Percentiles rank a stretch among this genome's conserved stretches.
These are phyloP conservation scores for Agrochola circellaris DNA, from an alignment of 2,888 invertebrate species.

Conservation along the genomic window DNA sequence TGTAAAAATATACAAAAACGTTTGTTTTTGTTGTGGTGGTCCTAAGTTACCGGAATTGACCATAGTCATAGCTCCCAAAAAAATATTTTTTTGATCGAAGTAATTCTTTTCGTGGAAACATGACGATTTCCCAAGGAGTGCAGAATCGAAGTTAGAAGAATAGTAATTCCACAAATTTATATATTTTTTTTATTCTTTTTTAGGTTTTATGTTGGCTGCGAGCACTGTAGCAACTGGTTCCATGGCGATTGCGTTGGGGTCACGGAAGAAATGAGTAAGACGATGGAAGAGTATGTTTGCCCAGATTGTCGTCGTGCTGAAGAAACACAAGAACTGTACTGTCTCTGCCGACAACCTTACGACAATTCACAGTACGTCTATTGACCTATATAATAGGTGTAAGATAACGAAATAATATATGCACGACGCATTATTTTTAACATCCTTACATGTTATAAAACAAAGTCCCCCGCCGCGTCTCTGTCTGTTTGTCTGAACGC, in stretches of 20 bases:
- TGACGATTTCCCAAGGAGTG: neutral
- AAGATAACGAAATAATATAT: neutral
- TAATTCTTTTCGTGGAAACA: neutral
- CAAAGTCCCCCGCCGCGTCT: no score
- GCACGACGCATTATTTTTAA: neutral
- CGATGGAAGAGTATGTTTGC: conserved; percentile 97
- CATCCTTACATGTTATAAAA: no score
- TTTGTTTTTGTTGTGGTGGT: neutral
- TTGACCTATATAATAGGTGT: neutral
- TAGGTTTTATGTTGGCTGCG: conserved; percentile 99
- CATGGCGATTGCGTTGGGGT: conserved; percentile 99
- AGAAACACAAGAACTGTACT: conserved; percentile 98
- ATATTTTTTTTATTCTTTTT: conserved; percentile 41
- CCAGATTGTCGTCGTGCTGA: conserved; percentile 96
- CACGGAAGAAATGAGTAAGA: conserved; percentile 97
- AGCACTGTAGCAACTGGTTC: conserved; percentile 99
- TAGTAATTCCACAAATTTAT: neutral
- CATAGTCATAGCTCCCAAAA: neutral
- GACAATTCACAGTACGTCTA: conserved; percentile 97
- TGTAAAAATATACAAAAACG: neutral
- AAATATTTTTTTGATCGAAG: neutral
- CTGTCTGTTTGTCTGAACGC: no score
- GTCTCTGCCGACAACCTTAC: conserved; percentile 98
- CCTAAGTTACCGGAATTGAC: neutral
- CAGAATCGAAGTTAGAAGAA: neutral